These are phyloP conservation scores for Camptogramma bilineatum DNA, from an alignment of 2,888 invertebrate genomes.

Conservation along the genomic window DNA sequence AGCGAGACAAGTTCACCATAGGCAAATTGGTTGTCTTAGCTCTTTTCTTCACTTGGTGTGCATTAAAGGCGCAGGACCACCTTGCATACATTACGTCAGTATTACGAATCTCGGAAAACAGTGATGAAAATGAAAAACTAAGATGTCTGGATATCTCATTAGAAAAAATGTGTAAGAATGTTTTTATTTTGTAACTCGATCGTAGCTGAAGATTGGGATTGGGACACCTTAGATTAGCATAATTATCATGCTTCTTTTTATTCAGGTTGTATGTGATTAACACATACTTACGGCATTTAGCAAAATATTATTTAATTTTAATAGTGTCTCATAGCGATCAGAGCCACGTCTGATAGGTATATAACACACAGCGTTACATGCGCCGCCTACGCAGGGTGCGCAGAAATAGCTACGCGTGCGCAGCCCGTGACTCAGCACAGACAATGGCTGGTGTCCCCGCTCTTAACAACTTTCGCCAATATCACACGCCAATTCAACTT, in stretches of 20 bases:
- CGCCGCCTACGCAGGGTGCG: slow-evolving; percentile 67
- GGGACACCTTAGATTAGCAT: no score
- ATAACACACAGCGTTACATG: slow-evolving; percentile 51
- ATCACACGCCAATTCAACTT: slow-evolving; percentile 53
- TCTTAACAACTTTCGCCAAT: slow-evolving; percentile 69
- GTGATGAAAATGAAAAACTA: neutral
- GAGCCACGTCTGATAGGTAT: slow-evolving; percentile 58
- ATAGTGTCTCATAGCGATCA: slow-evolving; percentile 61
- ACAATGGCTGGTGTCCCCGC: slow-evolving; percentile 76
- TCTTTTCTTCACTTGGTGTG: neutral
- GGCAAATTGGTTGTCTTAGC: neutral
- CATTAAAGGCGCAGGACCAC: neutral
- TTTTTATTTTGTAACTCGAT: no score
- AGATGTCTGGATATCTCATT: neutral
- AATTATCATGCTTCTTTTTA: no score
- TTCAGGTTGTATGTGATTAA: no score
- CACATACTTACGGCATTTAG: neutral
- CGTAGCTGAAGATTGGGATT: neutral
- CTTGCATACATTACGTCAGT: neutral
- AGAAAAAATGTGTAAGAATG: neutral
- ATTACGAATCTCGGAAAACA: neutral
- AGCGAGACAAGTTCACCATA: slow-evolving; percentile 2
- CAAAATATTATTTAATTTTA: slow-evolving; percentile 39
- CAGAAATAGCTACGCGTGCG: slow-evolving; percentile 78
- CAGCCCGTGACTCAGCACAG: slow-evolving; percentile 78